Evolutionary conservation across 1,140 invertebrate species (phyloP), one percentile per base, ranked within the genome.

Genomic region (Bicyclus anynana): DNA sequence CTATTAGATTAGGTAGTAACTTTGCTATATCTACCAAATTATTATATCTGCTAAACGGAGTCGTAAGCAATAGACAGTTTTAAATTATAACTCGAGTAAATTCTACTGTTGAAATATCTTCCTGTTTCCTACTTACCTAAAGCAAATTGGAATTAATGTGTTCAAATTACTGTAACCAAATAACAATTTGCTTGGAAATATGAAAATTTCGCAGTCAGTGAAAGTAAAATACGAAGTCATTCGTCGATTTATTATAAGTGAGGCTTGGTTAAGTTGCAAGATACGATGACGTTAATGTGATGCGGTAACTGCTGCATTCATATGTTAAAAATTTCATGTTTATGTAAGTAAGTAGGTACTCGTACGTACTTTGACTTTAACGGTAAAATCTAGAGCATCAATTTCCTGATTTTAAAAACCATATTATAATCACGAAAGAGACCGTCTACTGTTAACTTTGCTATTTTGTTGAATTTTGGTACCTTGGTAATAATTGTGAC

Each of bases 211-310:
- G 49, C 26, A 53, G 26, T 21, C 26, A 53, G 61, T 58, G 61
- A 63, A 63, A 63, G 61, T 63, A 40, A 47, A 50, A 4, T n/a
- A n/a, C 35, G 49, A 52, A 54, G 18, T 48, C 16, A 59, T 49
- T 49, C 46, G 44, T 26, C 26, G 42, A 33, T 33, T 33, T 33
- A 33, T 33, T 33, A 33, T 33, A 33, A 33, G 29, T 33, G 10
- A 37, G 44, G 14, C 17, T 49, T 33, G 29, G 26, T 17, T 33
- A 17, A 33, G n/a, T 49, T 49, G 23, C 27, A 49, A 49, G 27
- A 23, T 49, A 49, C 47, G 10, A 33, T 49, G 47, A 49, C 13
- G 13, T 33, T 33, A 33, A 29, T 49, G 14, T 29, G 47, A 49
- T 49, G 47, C 10, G 29, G 29, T 33, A 33, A 33, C 29, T 33